Percentiles rank a stretch among this genome's conserved stretches.
phyloP scores from a whole-genome alignment of 2,888 invertebrate species.

The Rugalucina vietnamica region DNA sequence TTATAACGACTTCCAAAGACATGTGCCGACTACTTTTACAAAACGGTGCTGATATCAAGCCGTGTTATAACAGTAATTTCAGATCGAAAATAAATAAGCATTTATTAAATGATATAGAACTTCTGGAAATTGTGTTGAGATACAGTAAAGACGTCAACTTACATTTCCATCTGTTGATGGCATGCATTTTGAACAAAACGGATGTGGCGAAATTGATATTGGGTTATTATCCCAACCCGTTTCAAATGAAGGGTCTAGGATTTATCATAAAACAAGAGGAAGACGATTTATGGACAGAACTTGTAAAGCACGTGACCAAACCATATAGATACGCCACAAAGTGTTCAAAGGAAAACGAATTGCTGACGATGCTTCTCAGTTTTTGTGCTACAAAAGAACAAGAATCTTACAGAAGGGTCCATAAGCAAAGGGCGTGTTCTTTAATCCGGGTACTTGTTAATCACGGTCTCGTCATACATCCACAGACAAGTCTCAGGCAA shows the following conservation, averaged over 20 bases:
- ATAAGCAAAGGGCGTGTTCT: slow-evolving; percentile 23
- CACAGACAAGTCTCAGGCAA: slow-evolving; percentile 22
- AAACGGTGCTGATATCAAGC: slow-evolving; percentile 32
- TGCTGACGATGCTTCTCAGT: slow-evolving; percentile 35
- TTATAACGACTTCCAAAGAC: slow-evolving; percentile 1
- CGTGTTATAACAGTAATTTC: slow-evolving; percentile 29
- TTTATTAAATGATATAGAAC: slow-evolving; percentile 22
- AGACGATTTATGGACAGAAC: slow-evolving; percentile 19
- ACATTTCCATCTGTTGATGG: slow-evolving; percentile 34
- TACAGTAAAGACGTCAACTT: slow-evolving; percentile 5
- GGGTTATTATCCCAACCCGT: slow-evolving; percentile 21
- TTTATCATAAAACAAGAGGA: slow-evolving; percentile 37
- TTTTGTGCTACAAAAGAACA: slow-evolving; percentile 27
- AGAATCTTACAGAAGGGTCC: slow-evolving; percentile 14
- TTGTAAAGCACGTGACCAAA: slow-evolving; percentile 26
- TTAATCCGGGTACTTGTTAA: slow-evolving; percentile 28
- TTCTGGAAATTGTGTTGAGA: slow-evolving; percentile 30
- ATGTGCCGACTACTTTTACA: slow-evolving; percentile 28
- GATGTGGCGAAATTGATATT: slow-evolving; percentile 39
- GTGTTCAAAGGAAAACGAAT: slow-evolving; percentile 36
- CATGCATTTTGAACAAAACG: slow-evolving; percentile 35
- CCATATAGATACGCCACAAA: slow-evolving; percentile 37
- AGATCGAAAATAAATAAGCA: background rate
- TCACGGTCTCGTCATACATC: slow-evolving; percentile 40
- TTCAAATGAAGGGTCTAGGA: slow-evolving; percentile 38